Conservation (phyloP, 2,888 invertebrate genomes). For the Erynnis tages region DNA sequence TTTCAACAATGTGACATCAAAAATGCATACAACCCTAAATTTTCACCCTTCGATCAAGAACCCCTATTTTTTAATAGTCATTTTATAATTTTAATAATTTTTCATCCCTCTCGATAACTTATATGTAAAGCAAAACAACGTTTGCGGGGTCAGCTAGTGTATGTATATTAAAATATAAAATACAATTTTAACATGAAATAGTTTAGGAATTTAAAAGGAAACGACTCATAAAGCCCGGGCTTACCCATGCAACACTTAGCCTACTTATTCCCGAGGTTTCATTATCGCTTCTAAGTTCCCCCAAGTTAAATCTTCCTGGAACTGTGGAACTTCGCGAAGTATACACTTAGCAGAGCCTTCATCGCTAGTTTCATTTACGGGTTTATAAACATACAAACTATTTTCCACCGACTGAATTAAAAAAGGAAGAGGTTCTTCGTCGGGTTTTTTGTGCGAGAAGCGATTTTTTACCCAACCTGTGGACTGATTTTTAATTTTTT, state of each 20-base stretch:
- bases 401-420: neutral
- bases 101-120: no score
- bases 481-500: no score
- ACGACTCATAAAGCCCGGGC: slow-evolving; percentile 17
- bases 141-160: no score
- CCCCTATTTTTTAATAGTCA: no score
- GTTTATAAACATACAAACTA: slow-evolving; percentile 13
- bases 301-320: slow-evolving; percentile 17
- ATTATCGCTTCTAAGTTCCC: slow-evolving; percentile 23
- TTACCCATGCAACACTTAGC: slow-evolving; percentile 20
- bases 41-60: no score
- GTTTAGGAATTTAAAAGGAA: slow-evolving; percentile 13
- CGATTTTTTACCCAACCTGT: no score
- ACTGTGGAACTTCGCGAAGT: slow-evolving; percentile 14
- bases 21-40: no score
- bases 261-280: slow-evolving; percentile 20
- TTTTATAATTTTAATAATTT: no score
- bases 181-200: slow-evolving; percentile 21
- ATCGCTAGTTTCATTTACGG: slow-evolving; percentile 21
- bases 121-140: no score
- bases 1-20: no score
- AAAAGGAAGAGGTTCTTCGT: neutral
- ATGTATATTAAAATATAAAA: no score
- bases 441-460: neutral
- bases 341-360: slow-evolving; percentile 10